Evolutionary conservation across 2,113 vertebrate species (phyloP).

Genomic region (Petaurus breviceps): DNA sequence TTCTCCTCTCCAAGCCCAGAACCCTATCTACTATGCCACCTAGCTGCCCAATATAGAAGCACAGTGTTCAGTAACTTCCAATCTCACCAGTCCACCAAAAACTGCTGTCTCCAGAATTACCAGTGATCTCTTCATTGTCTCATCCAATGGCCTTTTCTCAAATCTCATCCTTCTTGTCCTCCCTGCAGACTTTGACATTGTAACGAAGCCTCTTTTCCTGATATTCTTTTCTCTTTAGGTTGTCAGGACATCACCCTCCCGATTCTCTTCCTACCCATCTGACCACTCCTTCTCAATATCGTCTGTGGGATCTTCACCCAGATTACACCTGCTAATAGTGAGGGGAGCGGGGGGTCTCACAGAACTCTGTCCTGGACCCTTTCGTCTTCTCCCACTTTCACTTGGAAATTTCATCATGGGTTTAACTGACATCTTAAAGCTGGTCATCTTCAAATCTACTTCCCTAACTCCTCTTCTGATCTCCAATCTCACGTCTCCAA

Average conservation of each 20-base stretch:
- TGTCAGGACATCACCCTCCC: neutral
- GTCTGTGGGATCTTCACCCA: neutral
- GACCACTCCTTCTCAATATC: neutral
- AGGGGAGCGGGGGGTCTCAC: no score
- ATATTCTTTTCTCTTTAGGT: neutral
- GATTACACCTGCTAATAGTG: neutral
- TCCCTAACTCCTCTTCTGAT: neutral
- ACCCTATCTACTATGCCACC: no score
- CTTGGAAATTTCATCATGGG: neutral
- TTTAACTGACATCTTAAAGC: neutral
- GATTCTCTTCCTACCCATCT: neutral
- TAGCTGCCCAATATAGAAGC: neutral
- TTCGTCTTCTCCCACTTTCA: neutral
- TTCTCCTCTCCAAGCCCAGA: no score
- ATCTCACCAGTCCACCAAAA: no score
- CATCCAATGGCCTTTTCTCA: neutral
- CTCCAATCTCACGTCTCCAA: neutral
- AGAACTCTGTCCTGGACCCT: neutral
- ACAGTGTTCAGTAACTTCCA: no score
- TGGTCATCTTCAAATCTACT: neutral
- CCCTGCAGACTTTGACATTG: neutral
- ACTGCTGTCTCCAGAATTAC: neutral
- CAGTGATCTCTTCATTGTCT: neutral
- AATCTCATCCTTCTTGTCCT: neutral
- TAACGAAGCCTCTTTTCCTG: neutral